A percentile compares a stretch with the other conserved stretches of the same genome.
Evolutionary conservation across 2,888 invertebrate species (phyloP).

Genomic region (Coecobrya sp.): DNA sequence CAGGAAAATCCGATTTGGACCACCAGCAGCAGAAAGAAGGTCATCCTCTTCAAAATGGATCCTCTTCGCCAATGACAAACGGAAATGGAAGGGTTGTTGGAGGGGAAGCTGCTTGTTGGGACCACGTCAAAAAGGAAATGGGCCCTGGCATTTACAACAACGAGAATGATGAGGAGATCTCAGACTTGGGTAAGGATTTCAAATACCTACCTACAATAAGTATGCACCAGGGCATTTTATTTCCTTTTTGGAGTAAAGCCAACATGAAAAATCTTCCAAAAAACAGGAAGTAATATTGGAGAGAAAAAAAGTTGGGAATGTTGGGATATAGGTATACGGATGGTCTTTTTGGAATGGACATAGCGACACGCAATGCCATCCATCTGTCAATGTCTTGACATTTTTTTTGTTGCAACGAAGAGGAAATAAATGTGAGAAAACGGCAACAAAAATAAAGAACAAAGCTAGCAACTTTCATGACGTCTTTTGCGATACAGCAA

Average conservation of each 20-base stretch:
- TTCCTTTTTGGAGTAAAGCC: conserved; percentile 21
- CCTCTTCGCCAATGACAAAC: conserved; percentile 34
- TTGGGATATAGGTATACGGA: not conserved
- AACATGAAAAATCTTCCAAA: not conserved
- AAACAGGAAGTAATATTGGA: conserved; percentile 15
- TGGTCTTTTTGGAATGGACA: not conserved
- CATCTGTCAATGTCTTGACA: too few species aligned
- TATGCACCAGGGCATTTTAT: not conserved
- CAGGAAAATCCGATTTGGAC: conserved; percentile 52
- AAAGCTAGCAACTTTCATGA: too few species aligned
- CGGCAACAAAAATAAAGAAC: too few species aligned
- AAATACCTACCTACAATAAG: not conserved
- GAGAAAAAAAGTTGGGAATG: too few species aligned
- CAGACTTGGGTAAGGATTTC: conserved; percentile 69
- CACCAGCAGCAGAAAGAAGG: conserved; percentile 29
- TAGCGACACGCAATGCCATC: too few species aligned
- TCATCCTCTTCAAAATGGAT: not conserved
- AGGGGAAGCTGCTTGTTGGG: conserved; percentile 33
- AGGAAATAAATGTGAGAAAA: too few species aligned
- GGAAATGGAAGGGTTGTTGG: conserved; percentile 2
- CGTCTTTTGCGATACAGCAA: too few species aligned
- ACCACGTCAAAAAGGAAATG: conserved; percentile 49
- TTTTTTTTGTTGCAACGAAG: too few species aligned
- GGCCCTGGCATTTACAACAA: conserved; percentile 11
- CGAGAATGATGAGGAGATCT: conserved; percentile 63